phyloP scores from a whole-genome alignment of 2,888 invertebrate species.

The Zhengitettix transpicula region DNA sequence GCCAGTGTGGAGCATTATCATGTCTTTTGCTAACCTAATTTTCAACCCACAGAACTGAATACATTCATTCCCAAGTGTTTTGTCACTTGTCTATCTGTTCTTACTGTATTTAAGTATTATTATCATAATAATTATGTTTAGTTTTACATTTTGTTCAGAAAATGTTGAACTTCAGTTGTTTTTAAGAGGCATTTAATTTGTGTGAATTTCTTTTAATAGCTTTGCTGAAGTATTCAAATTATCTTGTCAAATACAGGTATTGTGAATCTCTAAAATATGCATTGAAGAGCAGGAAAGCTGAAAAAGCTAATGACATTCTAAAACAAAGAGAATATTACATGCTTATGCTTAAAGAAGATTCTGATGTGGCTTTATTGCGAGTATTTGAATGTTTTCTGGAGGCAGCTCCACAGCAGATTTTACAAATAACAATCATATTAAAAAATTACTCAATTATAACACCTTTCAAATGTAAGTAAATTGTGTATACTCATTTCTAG shows the following conservation, averaged over 20 bases:
- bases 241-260: constrained; percentile 15
- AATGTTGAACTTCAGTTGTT: neutral
- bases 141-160: neutral
- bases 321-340: constrained; percentile 49
- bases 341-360: constrained; percentile 61
- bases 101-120: no score
- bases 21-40: no score
- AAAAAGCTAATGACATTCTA: constrained; percentile 34
- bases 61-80: no score
- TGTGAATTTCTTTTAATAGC: no score
- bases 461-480: neutral
- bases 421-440: constrained; percentile 54
- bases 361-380: constrained; percentile 58
- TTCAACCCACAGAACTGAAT: no score
- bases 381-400: constrained; percentile 69
- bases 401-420: constrained; percentile 63
- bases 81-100: no score
- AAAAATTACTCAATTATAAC: neutral
- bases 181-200: neutral
- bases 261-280: constrained; percentile 36
- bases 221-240: neutral
- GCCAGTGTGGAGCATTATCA: no score
- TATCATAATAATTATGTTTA: no score
- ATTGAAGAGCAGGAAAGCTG: constrained; percentile 44
- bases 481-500: no score